Percentiles rank a stretch among this genome's conserved stretches.
Evolutionary conservation across 2,113 vertebrate genomes (phyloP).

Genomic region (Lycaon pictus): DNA sequence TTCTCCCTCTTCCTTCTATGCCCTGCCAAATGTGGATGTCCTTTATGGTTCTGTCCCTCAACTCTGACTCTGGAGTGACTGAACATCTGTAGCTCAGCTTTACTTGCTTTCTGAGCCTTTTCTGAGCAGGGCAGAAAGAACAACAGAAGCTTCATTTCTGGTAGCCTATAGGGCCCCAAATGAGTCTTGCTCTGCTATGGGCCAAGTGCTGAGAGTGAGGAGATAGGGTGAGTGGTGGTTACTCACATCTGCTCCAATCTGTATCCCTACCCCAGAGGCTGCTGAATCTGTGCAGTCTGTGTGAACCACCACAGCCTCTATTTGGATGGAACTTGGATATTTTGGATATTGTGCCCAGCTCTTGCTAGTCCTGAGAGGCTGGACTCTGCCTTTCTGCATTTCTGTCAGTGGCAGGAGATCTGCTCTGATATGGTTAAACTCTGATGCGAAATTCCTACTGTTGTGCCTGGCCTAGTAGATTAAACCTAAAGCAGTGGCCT

Average conservation of each 20-base stretch:
- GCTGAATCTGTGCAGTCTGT: not conserved
- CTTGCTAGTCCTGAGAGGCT: not conserved
- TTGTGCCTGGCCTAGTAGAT: not conserved
- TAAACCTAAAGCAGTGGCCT: not conserved
- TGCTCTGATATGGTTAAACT: not conserved
- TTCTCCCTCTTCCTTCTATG: not conserved
- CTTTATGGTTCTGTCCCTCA: not conserved
- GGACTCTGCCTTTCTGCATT: not conserved
- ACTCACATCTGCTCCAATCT: not conserved
- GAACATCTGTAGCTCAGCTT: not conserved
- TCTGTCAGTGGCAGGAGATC: not conserved
- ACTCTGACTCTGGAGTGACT: not conserved
- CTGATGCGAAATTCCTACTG: not conserved
- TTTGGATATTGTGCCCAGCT: not conserved
- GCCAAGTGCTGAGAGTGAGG: too few species aligned
- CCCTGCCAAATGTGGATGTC: not conserved
- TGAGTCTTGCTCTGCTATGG: not conserved
- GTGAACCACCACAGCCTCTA: not conserved
- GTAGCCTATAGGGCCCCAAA: fast-evolving
- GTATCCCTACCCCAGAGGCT: not conserved
- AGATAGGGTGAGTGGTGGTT: not conserved
- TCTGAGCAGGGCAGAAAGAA: not conserved
- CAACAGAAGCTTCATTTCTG: not conserved
- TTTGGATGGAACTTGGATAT: not conserved
- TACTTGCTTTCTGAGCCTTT: not conserved